Conservation (phyloP, 2,888 invertebrate genomes). For the Phytoseiulus persimilis region DNA sequence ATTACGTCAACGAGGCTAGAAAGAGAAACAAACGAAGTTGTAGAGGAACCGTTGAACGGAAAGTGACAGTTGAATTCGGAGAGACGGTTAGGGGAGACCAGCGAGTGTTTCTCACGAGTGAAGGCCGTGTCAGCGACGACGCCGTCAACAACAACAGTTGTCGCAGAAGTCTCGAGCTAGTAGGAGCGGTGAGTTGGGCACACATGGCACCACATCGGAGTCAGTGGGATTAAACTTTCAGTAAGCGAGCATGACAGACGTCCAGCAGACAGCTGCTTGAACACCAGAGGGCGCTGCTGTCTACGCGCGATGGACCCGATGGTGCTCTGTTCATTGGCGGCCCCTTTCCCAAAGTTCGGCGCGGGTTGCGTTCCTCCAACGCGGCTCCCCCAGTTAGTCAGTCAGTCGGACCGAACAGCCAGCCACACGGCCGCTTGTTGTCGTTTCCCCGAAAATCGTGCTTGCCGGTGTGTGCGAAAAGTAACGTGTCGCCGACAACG, state of each 20-base stretch:
- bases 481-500: not conserved
- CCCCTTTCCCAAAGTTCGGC: not conserved
- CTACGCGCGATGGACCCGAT: not conserved
- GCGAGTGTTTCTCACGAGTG: not conserved
- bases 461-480: not conserved
- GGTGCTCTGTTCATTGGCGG: not conserved
- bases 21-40: too few species aligned
- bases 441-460: not conserved
- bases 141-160: not conserved
- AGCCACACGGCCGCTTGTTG: not conserved
- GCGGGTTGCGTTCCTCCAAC: conserved; percentile 5
- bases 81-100: too few species aligned
- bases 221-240: not conserved
- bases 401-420: not conserved
- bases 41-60: too few species aligned
- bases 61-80: too few species aligned
- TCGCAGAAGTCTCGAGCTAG: not conserved
- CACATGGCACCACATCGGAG: not conserved
- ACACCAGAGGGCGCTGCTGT: not conserved
- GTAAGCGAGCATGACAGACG: not conserved
- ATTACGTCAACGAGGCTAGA: too few species aligned
- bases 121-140: not conserved
- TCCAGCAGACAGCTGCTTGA: not conserved
- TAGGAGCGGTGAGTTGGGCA: too few species aligned
- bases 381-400: not conserved